Evolutionary conservation across 2,113 vertebrate genomes (phyloP).

Genomic region (Hippolais icterina): DNA sequence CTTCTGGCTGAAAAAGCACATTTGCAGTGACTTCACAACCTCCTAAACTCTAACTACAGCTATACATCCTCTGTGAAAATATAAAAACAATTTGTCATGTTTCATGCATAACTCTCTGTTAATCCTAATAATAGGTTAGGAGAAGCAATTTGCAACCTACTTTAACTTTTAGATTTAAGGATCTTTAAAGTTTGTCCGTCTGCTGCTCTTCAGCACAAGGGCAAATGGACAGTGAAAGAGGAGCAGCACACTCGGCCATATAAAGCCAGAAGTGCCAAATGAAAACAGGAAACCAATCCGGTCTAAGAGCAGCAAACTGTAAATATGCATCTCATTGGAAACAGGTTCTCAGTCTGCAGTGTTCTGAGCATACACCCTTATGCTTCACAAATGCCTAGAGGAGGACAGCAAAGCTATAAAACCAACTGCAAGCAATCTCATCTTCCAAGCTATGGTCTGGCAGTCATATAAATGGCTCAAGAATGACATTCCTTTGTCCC

Average conservation of each 20-base stretch:
- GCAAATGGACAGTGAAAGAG: neutral
- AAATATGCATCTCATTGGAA: neutral
- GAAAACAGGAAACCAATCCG: conserved; percentile 6
- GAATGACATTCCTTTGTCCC: conserved; percentile 24
- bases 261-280: neutral
- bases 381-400: conserved; percentile 47
- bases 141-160: neutral
- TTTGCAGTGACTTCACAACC: neutral
- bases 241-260: neutral
- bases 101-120: conserved; percentile 11
- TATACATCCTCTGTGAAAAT: neutral
- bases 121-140: conserved; percentile 33
- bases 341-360: conserved; percentile 2
- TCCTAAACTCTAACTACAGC: neutral
- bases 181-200: neutral
- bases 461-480: conserved; percentile 9
- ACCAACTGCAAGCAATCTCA: conserved; percentile 31
- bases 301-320: conserved; percentile 11
- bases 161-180: conserved; percentile 17
- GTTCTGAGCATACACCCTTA: conserved; percentile 34
- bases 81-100: neutral
- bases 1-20: neutral
- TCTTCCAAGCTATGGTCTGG: neutral
- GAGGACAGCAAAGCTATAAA: neutral
- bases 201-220: neutral